Evolutionary conservation across 37 sponge, comb jelly and placozoan species (phyloP), one percentile per base, ranked within the genome.

Genomic region (Tethya wilhelma): DNA sequence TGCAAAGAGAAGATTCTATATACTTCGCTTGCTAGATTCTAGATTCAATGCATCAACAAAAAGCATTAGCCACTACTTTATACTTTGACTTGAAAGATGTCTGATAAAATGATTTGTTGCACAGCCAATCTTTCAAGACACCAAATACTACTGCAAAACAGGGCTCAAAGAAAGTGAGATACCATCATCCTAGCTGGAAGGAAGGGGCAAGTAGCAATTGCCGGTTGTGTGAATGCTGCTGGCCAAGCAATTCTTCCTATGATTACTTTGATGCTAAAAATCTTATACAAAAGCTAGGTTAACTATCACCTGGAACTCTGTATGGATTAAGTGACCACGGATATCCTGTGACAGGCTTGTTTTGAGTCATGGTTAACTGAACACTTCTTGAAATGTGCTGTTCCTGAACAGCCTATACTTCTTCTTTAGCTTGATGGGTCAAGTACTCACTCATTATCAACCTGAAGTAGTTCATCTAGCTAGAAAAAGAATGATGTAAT

Each of bases 141-240:
- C 41, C 79, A 84, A 7, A 59, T 89, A 73, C 90, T 79, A 0
- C 67, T 89, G 31, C 74, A 89, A 23, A 74, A 33, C 38, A 44
- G 20, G 29, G 43, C 17, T 8, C 29, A 6, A 77, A 82, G 42
- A 69, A 89, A 39, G 62, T 67, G 14, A 22, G 55, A 56, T 38
- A 73, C 31, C 34, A 44, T 9, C 31, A 5, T 23, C n/a, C 53
- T 62, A 84, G n/a, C n/a, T n/a, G n/a, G 84, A 22, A 71, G 40
- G 7, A 89, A 83, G 59, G 66, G 73, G 23, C 90, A 89, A 62
- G 41, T 89, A 28, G 83, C 84, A 33, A 49, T 81, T 28, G 75
- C 81, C 43, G 82, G 77, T 37, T 81, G 77, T 87, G 78, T 8
- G 14, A 71, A 44, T 71, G 71, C 71, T 17, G 29, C 49, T 44